Evolutionary conservation across 2,888 invertebrate species (phyloP), one percentile per base, ranked within the genome.

Genomic region (Meiosimyza platycephala): DNA sequence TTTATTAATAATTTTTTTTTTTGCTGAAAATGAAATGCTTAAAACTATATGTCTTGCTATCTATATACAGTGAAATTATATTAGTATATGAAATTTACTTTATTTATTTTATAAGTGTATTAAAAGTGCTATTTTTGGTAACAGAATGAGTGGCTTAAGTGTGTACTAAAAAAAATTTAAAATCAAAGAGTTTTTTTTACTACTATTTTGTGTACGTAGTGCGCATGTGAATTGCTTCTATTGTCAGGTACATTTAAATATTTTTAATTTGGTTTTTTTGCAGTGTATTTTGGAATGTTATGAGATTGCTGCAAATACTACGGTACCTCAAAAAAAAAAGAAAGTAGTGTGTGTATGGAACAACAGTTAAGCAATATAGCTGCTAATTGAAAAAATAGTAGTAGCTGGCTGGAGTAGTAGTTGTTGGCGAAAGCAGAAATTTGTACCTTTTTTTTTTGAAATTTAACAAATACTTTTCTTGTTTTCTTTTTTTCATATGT

Each of bases 211-310:
- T 28, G n/a, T 60, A 33, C 12, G 28, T 33, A 22, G 12, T 40
- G 6, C 9, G 40, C 60, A 15, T 33, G 40, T 64, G 18, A 70
- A 77, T 77, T 77, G 75, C 76, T 77, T 78, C 76, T 77, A 77
- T 78, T 77, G 75, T 78, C 78, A 78, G 78, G 78, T 78, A 77
- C 77, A 72, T 77, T 50, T 57, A 65, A 57, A 65, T 57, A 59
- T 57, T 65, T 69, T 16, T 40, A 40, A 12, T 52, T 47, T 70
- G 28, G 28, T 28, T 12, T 57, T 50, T 12, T 59, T 60, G 11
- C 22, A 33, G 16, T 65, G 6, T 22, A 40, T 50, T 52, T 51
- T 48, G 18, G 9, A 65, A 59, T 52, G 54, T 40, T n/a, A 54
- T 54, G 66, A 15, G 16, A 47, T 22, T 62, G 18, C 11, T 4